Evolutionary conservation across 2,797 vertebrate genomes (phyloP), one percentile per base, ranked within the genome.

Genomic region (Chaenodraco wilsoni): DNA sequence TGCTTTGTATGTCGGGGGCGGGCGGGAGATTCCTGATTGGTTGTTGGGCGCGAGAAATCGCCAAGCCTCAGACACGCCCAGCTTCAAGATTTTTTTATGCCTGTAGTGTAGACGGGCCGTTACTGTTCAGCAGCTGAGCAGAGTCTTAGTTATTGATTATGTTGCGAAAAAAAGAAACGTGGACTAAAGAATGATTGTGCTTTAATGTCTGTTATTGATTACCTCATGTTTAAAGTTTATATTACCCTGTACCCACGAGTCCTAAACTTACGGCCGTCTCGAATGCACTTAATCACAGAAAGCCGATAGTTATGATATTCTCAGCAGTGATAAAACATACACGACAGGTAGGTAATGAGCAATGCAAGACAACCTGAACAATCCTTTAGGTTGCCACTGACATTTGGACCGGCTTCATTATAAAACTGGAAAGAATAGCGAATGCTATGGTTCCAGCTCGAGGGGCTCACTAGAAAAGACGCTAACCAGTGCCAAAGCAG

Each of bases 181-280:
- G 54, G 21, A 33, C 41, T 33, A 37, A 58, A 58, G 63, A 63
- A 69, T 46, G n/a, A 69, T 48, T 71, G 43, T 88, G 84, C 88
- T 82, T 82, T 37, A 37, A 69, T 46, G n/a, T 66, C 48, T 69
- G 40, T 88, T 82, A 90, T 82, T 82, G 60, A 84, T 79, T 51
- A 66, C 59, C 66, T 49, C 37, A 65, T 65, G 60, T 57, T 83
- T 54, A 52, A 50, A 57, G 51, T 74, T 58, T 44, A 52, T 69
- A 65, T 74, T 68, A 56, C 68, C 54, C 68, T 45, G 9, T 66
- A 15, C 69, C 76, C 72, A 79, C 63, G 68, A 61, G 48, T 75
- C 58, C 65, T 31, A 74, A 78, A 80, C 48, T 64, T 85, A 76
- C 72, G 72, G 27, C 64, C 69, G 48, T 48, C 51, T 74, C 72